A percentile compares a stretch with the other conserved stretches of the same genome.
Conservation (phyloP, 2,113 vertebrate genomes). For the Syngnathoides biaculeatus region DNA sequence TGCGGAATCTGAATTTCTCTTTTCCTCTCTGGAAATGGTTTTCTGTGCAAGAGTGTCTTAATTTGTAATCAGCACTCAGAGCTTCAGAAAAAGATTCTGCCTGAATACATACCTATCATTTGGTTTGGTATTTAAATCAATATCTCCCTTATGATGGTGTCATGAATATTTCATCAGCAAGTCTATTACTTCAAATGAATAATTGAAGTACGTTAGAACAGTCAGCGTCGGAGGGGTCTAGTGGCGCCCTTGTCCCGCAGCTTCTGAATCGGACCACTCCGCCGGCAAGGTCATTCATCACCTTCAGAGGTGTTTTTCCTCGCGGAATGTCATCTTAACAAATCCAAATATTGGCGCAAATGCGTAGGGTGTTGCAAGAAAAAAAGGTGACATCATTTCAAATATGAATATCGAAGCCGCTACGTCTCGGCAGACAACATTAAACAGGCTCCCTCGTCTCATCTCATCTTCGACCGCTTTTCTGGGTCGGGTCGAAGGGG, state of each 20-base stretch:
- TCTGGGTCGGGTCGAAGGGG: too few relatives aligned
- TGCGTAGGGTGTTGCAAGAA: neutral
- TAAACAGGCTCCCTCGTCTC: neutral
- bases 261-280: conserved; percentile 61
- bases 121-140: conserved; percentile 71
- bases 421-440: neutral
- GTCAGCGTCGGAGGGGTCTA: conserved; percentile 54
- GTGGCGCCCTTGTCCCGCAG: conserved; percentile 52
- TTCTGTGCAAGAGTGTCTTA: conserved; percentile 38
- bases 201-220: conserved; percentile 71
- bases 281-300: conserved; percentile 48
- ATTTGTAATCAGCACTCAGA: conserved; percentile 56
- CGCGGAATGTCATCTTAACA: conserved; percentile 55
- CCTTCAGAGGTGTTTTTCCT: conserved; percentile 45
- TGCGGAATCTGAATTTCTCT: conserved; percentile 35
- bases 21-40: conserved; percentile 21
- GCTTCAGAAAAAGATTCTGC: conserved; percentile 33
- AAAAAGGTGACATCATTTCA: neutral
- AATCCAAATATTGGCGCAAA: conserved; percentile 32
- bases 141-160: conserved; percentile 69
- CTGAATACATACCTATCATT: conserved; percentile 54
- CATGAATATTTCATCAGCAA: conserved; percentile 71
- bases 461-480: too few relatives aligned
- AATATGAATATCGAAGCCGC: neutral
- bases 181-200: conserved; percentile 75